Percentiles rank a stretch among this genome's conserved stretches.
These are phyloP conservation scores for Drosophila suboccidentalis DNA, from an alignment of 2,888 invertebrate species.

Conservation along the genomic window DNA sequence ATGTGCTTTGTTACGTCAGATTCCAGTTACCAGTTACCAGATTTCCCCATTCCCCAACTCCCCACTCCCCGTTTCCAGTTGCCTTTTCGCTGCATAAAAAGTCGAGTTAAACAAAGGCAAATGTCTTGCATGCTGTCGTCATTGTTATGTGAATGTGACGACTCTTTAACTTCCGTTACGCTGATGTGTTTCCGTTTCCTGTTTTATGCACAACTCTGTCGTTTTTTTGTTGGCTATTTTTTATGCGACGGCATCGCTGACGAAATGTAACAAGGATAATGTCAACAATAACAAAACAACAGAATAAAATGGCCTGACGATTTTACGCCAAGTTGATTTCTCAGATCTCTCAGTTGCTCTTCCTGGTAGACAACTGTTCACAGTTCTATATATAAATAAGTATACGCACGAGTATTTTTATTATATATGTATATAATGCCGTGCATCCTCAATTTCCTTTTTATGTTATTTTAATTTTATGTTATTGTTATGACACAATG, in stretches of 20 bases:
- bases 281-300: conserved; percentile 54
- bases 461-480: conserved; percentile 86
- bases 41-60: too few species aligned
- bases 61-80: not conserved
- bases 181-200: conserved; percentile 85
- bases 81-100: conserved; percentile 37
- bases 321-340: conserved; percentile 84
- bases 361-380: not conserved
- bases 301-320: conserved; percentile 62
- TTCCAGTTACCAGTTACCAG: not conserved
- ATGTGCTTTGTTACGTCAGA: conserved; percentile 65
- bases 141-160: conserved; percentile 83
- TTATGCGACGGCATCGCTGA: conserved; percentile 18
- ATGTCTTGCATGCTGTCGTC: conserved; percentile 62
- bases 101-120: conserved; percentile 58
- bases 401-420: not conserved
- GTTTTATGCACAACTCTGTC: conserved; percentile 75
- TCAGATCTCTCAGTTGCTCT: conserved; percentile 44
- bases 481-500: conserved; percentile 86
- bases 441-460: conserved; percentile 85
- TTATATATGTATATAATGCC: conserved; percentile 4
- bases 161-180: conserved; percentile 84
- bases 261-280: conserved; percentile 72
- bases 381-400: not conserved
- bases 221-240: conserved; percentile 45